Evolutionary conservation across 2,113 vertebrate species (phyloP).

Genomic region (Xenopus borealis): DNA sequence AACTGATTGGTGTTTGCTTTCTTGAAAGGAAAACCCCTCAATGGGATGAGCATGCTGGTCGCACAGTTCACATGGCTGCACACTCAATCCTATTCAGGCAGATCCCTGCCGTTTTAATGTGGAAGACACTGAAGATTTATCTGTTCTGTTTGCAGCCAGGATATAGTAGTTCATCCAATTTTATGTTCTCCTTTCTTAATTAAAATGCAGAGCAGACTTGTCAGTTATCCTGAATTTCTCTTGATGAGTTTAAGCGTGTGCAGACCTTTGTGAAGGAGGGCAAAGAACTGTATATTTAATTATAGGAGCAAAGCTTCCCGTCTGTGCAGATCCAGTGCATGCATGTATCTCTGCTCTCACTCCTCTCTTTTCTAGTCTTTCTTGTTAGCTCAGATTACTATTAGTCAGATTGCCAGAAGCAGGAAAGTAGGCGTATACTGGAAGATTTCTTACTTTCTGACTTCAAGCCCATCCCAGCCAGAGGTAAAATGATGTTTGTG

Average conservation of each 20-base stretch:
- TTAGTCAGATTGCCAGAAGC: conserved; percentile 74
- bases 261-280: conserved; percentile 53
- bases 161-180: conserved; percentile 59
- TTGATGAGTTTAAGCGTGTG: conserved; percentile 67
- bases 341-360: conserved; percentile 48
- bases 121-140: conserved; percentile 51
- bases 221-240: conserved; percentile 58
- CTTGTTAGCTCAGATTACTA: conserved; percentile 75
- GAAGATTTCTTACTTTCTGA: conserved; percentile 73
- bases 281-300: conserved; percentile 58
- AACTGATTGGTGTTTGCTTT: too few species aligned
- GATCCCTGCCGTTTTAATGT: conserved; percentile 18
- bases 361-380: conserved; percentile 64
- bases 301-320: conserved; percentile 49
- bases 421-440: conserved; percentile 72
- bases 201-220: conserved; percentile 77
- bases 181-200: conserved; percentile 65
- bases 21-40: conserved; percentile 19
- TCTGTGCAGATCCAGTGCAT: conserved; percentile 59
- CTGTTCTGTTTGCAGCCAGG: conserved; percentile 55
- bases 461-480: conserved; percentile 72
- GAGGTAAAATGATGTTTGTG: conserved; percentile 65
- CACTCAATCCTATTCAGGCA: conserved; percentile 51
- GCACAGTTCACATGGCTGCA: conserved; percentile 47
- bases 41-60: conserved; percentile 25